phyloP scores from a whole-genome alignment of 2,888 invertebrate species.

The Eilema sororculum region DNA sequence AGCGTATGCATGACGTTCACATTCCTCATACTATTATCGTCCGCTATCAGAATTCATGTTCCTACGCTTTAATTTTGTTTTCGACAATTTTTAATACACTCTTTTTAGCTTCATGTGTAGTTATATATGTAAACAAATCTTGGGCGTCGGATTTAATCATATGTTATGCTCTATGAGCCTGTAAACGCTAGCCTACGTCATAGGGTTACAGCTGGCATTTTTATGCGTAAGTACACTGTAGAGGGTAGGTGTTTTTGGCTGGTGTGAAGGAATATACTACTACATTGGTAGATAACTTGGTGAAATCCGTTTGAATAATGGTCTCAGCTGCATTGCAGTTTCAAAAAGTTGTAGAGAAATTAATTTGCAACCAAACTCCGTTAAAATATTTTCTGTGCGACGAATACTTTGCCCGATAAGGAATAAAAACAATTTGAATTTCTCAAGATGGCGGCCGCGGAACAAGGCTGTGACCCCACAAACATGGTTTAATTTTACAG shows the following conservation, averaged over 20 bases:
- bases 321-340: too few species aligned
- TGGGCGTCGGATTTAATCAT: neutral
- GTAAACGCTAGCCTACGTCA: neutral
- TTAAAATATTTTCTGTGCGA: too few species aligned
- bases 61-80: neutral
- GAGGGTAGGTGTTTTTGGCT: neutral
- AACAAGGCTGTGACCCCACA: too few species aligned
- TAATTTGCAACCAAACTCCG: too few species aligned
- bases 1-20: constrained; percentile 31
- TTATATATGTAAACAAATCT: neutral
- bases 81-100: neutral
- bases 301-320: neutral
- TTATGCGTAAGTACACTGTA: neutral
- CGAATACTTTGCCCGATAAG: too few species aligned
- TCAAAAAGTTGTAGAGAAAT: too few species aligned
- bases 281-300: neutral
- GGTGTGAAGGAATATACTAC: neutral
- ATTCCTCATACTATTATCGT: constrained; percentile 44
- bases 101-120: neutral
- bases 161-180: neutral
- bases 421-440: too few species aligned
- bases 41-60: constrained; percentile 10
- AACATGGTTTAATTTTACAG: too few species aligned
- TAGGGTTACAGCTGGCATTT: neutral
- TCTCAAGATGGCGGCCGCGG: too few species aligned